Percentiles rank a stretch among this genome's conserved stretches.
Conservation (phyloP, 2,113 vertebrate species). For the Coreoperca whiteheadi region DNA sequence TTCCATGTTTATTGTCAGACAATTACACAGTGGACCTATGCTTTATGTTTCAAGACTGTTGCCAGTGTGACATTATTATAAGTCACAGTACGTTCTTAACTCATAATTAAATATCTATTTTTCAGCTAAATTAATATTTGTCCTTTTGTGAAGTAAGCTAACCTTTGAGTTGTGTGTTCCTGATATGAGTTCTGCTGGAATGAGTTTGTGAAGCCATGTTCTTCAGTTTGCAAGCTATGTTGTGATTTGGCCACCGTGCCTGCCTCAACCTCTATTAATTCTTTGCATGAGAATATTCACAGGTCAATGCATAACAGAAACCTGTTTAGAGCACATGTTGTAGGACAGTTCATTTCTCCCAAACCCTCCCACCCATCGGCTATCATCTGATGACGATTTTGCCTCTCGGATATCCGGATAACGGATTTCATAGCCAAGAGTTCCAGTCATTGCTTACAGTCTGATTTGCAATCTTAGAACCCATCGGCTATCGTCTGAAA, state of each 20-base stretch:
- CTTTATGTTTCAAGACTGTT: background rate
- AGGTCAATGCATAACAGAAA: background rate
- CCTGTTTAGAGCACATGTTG: background rate
- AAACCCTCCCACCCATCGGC: no score
- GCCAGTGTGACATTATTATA: background rate
- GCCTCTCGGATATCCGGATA: no score
- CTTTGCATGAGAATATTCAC: background rate
- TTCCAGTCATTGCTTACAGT: no score
- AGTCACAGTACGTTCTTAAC: background rate
- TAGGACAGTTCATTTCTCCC: background rate
- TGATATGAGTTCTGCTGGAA: background rate
- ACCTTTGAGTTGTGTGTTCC: background rate
- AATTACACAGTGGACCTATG: background rate
- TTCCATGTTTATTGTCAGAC: background rate
- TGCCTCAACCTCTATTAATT: background rate
- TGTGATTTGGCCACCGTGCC: background rate
- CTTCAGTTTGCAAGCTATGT: conserved; percentile 13
- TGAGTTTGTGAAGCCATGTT: conserved; percentile 2
- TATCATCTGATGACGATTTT: no score
- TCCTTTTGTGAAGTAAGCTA: background rate
- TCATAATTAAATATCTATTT: background rate
- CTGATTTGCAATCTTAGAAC: no score
- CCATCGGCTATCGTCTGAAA: no score
- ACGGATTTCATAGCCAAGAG: no score
- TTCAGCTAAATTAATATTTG: background rate